Evolutionary conservation across 2,797 vertebrate genomes (phyloP).

Genomic region (Adrianichthys oophorus): DNA sequence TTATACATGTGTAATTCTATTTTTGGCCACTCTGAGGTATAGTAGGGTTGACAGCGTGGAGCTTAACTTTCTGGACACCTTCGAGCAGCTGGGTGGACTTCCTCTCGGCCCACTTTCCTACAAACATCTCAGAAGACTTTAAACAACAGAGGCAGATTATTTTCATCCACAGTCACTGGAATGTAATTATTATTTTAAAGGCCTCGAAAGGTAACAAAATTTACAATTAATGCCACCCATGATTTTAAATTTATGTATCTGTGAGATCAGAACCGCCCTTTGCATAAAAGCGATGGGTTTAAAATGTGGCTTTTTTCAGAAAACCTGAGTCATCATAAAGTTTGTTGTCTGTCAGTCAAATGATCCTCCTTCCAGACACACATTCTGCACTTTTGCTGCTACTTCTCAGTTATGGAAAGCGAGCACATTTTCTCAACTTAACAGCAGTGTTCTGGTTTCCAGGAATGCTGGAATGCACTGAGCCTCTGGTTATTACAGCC

Average conservation of each 20-base stretch:
- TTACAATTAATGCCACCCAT: too few relatives aligned
- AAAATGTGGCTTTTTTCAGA: too few relatives aligned
- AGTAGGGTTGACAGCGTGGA: slow-evolving; percentile 16
- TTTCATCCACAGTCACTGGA: slow-evolving; percentile 4
- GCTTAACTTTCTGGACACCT: slow-evolving; percentile 10
- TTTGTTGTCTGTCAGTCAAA: too few relatives aligned
- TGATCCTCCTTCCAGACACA: too few relatives aligned
- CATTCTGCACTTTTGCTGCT: background rate
- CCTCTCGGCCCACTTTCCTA: slow-evolving; percentile 13
- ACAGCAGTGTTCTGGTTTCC: slow-evolving; percentile 3
- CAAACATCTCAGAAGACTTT: background rate
- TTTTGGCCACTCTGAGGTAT: slow-evolving; percentile 38
- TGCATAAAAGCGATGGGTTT: too few relatives aligned
- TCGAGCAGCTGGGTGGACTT: slow-evolving; percentile 25
- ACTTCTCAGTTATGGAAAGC: slow-evolving; percentile 3
- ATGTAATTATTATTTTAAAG: too few relatives aligned
- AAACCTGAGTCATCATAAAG: too few relatives aligned
- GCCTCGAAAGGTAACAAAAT: too few relatives aligned
- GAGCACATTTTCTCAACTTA: background rate
- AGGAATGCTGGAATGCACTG: slow-evolving; percentile 5
- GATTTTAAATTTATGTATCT: too few relatives aligned
- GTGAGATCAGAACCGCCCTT: too few relatives aligned
- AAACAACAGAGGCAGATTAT: background rate
- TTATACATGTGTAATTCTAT: slow-evolving; percentile 31
- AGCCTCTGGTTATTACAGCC: slow-evolving; percentile 17